Base-by-base conservation (phyloP, 2,113 vertebrate genomes). In the Macrotis lagotis region DNA sequence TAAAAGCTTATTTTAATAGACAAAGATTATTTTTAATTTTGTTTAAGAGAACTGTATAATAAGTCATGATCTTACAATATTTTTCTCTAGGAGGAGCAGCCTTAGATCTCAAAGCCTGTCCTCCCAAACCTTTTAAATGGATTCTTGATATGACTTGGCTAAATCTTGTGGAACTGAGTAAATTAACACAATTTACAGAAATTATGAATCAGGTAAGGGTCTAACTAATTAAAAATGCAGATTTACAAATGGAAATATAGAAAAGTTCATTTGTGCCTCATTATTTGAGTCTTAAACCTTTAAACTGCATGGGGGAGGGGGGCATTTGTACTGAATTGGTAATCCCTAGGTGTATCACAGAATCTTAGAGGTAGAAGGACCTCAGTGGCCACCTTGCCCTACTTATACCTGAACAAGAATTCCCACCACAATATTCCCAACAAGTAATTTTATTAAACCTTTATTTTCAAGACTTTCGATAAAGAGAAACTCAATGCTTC, bases 91-190 rank as follows among this genome's bases (percentile, higher is more conserved):
- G 98, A 22, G 99, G 98, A 89, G 98, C 99, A 37, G 98, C 98
- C 9, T n/a, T 99, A 93, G 98, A 99, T 94, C 97, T 99, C 94
- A 98, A 98, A 96, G 97, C 98, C 95, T 99, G 98, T 92, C 98
- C 98, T 90, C 97, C 98, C 47, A 99, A 99, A 92, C 98, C 98
- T 0, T 98, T 97, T 51, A 96, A 96, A 47, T 99, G 98, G 99
- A 99, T 99, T 96, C 98, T 98, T 37, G 98, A 99, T 50, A 98
- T 98, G 97, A 97, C 97, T 7, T 99, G 98, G 99, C 96, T 99
- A 92, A 99, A 99, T 94, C 96, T 99, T 1, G 99, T 99, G 50
- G 98, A 99, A 97, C 53, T 99, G 94, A 98, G 97, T 88, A 99
- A 99, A 97, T 97, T 99, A 51, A 98, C 98, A 6, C 98, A 98